phyloP scores from a whole-genome alignment of 2,113 vertebrate species.

The Pongo abelii region DNA sequence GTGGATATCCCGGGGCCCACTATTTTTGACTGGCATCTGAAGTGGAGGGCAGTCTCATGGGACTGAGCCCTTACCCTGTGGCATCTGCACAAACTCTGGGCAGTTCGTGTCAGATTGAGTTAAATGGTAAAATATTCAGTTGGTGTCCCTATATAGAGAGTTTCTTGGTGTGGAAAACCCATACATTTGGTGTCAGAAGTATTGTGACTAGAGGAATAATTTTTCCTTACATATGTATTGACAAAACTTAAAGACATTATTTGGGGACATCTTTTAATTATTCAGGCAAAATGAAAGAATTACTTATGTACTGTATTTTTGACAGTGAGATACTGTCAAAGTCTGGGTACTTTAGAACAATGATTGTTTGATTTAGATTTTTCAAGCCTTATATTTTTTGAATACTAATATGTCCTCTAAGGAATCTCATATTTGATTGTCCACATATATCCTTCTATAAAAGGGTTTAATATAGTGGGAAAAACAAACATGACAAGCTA shows the following conservation, averaged over 20 bases:
- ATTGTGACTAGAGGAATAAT: not conserved
- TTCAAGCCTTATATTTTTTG: slow-evolving; percentile 6
- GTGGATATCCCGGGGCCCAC: not conserved
- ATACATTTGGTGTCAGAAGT: not conserved
- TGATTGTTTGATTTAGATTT: not conserved
- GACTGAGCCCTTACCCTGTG: not conserved
- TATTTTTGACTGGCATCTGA: not conserved
- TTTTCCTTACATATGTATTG: not conserved
- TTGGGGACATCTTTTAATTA: slow-evolving; percentile 1
- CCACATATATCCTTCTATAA: not conserved
- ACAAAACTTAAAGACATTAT: not conserved
- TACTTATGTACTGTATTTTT: not conserved
- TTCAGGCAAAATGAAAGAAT: slow-evolving; percentile 4
- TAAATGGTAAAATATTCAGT: not conserved
- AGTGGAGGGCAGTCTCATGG: not conserved
- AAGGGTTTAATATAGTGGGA: not conserved
- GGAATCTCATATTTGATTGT: slow-evolving; percentile 10
- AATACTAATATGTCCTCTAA: not conserved
- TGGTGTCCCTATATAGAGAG: not conserved
- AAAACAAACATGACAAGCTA: not conserved
- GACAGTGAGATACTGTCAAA: not conserved
- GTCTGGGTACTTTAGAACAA: not conserved
- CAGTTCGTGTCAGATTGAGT: not conserved
- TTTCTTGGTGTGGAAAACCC: not conserved
- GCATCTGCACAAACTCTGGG: not conserved